These are phyloP conservation scores for Phengaris arion DNA, from an alignment of 2,888 invertebrate genomes.

Conservation along the genomic window DNA sequence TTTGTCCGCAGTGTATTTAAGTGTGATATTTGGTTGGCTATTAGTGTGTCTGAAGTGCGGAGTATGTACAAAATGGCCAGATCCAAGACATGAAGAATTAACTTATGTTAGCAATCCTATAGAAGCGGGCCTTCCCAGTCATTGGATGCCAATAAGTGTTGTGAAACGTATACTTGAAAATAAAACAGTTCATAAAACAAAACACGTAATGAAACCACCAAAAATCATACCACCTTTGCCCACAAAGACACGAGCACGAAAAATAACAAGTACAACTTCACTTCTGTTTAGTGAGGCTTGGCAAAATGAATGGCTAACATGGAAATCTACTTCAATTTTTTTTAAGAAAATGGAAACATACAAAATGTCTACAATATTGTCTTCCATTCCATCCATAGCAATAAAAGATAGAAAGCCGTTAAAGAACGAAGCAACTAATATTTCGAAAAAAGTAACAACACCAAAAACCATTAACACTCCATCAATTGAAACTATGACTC, in stretches of 20 bases:
- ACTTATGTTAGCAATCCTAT: slow-evolving; percentile 53
- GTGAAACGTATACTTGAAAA: slow-evolving; percentile 50
- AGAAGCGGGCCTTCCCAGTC: slow-evolving; percentile 52
- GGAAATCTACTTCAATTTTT: background rate
- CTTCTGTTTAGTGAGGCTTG: background rate
- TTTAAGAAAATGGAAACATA: background rate
- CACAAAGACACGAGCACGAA: background rate
- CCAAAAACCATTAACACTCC: too few species aligned
- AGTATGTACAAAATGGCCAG: slow-evolving; percentile 41
- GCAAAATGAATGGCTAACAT: background rate
- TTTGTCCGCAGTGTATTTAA: slow-evolving; percentile 48
- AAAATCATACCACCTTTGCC: background rate
- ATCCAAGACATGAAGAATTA: slow-evolving; percentile 42
- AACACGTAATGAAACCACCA: slow-evolving; percentile 1
- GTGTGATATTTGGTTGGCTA: slow-evolving; percentile 40
- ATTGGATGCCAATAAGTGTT: slow-evolving; percentile 52
- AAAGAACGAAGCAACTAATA: background rate
- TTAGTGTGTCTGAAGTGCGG: slow-evolving; percentile 42
- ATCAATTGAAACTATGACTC: too few species aligned
- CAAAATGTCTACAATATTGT: background rate
- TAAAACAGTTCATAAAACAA: slow-evolving; percentile 39
- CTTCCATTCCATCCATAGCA: background rate
- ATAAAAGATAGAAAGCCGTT: background rate
- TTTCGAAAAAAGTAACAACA: background rate
- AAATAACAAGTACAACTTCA: background rate